Base-by-base conservation (phyloP, 2,797 vertebrate species). In the Oreochromis mossambicus region DNA sequence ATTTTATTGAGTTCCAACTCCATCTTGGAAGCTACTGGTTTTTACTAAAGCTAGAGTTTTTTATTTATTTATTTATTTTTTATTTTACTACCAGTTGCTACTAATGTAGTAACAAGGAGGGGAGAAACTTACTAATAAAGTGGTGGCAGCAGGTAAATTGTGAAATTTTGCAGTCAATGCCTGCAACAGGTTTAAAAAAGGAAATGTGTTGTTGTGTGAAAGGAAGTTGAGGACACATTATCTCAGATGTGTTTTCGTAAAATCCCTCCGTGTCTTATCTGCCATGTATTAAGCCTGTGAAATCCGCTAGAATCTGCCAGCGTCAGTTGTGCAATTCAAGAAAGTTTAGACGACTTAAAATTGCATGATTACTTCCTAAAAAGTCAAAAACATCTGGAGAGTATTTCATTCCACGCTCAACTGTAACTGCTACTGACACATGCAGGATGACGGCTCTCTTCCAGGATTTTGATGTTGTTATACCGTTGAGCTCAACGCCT, bases 321-420 rank as follows among this genome's bases (percentile, higher is more conserved):
- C 66, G 80, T 50, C 24, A 6, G 15, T 92, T 94, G 83, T 63
- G 88, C 54, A 93, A 92, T 84, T 85, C 32, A 48, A 86, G 78
- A 87, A 80, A 83, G 48, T 86, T 78, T 41, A 12, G 8, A 29
- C 5, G 46, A 36, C 61, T 41, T 55, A 36, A 79, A 82, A 61
- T 11, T 68, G 50, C 58, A 77, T 9, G 26, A 66, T 38, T 9
- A 86, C 84, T 84, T 92, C 87, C 66, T 83, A 61, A 87, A 87
- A 88, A 68, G 41, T 66, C 13, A 14, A 9, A 41, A 84, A 85
- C 88, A 89, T 91, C 79, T 92, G 85, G 61, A 51, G 0, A 1
- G 79, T 63, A 58, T 77, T 89, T 80, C 86, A 51, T 34, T 91
- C 46, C 43, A 24, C 2, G 21, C 26, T 84, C 14, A 1, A 24